These are phyloP conservation scores for Heliocidaris tuberculata DNA, from an alignment of 35 echinoderm and acorn worm genomes.

Conservation along the genomic window DNA sequence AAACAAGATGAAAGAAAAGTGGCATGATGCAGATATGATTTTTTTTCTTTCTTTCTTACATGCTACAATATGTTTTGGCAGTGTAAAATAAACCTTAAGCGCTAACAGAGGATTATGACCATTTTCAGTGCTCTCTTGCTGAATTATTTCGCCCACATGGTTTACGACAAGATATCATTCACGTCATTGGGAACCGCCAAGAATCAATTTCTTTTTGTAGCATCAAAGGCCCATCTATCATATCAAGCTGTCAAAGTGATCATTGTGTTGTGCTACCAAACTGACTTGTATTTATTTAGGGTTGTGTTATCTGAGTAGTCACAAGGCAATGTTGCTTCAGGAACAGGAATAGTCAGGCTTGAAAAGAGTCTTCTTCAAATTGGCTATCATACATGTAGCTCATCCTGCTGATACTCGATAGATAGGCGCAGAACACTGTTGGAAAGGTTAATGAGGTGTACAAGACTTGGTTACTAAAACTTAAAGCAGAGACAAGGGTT, in stretches of 20 bases:
- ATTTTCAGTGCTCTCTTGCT: not conserved
- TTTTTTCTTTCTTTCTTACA: not conserved
- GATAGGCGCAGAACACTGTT: not conserved
- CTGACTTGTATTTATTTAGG: not conserved
- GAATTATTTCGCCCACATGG: constrained; percentile 38
- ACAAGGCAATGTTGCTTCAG: not conserved
- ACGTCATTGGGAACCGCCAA: not conserved
- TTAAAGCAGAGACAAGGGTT: not conserved
- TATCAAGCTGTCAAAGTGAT: not conserved
- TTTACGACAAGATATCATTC: not conserved
- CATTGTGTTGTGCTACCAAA: not conserved
- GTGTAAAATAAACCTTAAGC: not conserved
- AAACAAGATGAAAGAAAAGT: constrained; percentile 12
- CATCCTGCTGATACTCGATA: not conserved
- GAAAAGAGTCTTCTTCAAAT: not conserved
- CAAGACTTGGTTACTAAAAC: not conserved
- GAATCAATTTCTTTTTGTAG: constrained; percentile 3
- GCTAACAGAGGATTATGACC: not conserved
- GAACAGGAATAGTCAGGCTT: not conserved
- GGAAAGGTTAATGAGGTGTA: no score
- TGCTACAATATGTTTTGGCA: not conserved
- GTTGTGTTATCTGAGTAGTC: not conserved
- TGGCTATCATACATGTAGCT: not conserved
- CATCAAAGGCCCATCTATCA: not conserved
- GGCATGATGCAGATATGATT: constrained; percentile 2